These are phyloP conservation scores for Chrysotoxum bicinctum DNA, from an alignment of 2,888 invertebrate species.

Conservation along the genomic window DNA sequence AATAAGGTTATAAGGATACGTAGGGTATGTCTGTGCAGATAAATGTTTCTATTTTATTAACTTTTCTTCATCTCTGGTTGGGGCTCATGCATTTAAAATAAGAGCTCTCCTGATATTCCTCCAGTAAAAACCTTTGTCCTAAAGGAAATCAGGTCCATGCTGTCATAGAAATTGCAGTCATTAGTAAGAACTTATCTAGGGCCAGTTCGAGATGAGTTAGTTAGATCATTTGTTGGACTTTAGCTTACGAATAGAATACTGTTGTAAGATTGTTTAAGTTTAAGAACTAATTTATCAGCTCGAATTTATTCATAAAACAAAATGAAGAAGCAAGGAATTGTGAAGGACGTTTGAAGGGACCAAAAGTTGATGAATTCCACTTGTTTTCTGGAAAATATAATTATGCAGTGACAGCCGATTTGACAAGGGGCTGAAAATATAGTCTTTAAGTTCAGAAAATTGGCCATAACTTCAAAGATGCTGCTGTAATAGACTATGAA, in stretches of 20 bases:
- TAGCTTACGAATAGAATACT: background rate
- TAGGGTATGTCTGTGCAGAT: constrained; percentile 16
- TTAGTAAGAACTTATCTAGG: constrained; percentile 40
- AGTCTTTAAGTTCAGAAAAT: no score
- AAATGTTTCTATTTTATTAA: constrained; percentile 65
- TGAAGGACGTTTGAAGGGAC: background rate
- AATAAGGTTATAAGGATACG: constrained; percentile 25
- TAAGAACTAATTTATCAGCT: constrained; percentile 4
- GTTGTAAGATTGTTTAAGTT: background rate
- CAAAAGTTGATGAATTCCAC: background rate
- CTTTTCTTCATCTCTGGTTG: constrained; percentile 48
- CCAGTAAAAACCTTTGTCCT: background rate
- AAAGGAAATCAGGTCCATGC: constrained; percentile 53
- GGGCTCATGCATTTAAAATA: constrained; percentile 37
- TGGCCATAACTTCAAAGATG: no score
- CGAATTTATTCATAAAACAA: constrained; percentile 11
- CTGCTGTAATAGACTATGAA: no score
- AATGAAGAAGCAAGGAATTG: background rate
- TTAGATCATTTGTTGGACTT: no score
- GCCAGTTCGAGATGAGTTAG: constrained; percentile 1
- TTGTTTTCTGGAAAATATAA: background rate
- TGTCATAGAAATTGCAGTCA: constrained; percentile 54
- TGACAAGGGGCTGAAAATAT: no score
- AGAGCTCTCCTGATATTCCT: constrained; percentile 24
- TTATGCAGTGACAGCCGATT: background rate